These are phyloP conservation scores for Leuciscus idus DNA, from an alignment of 2,113 vertebrate species.

Conservation along the genomic window DNA sequence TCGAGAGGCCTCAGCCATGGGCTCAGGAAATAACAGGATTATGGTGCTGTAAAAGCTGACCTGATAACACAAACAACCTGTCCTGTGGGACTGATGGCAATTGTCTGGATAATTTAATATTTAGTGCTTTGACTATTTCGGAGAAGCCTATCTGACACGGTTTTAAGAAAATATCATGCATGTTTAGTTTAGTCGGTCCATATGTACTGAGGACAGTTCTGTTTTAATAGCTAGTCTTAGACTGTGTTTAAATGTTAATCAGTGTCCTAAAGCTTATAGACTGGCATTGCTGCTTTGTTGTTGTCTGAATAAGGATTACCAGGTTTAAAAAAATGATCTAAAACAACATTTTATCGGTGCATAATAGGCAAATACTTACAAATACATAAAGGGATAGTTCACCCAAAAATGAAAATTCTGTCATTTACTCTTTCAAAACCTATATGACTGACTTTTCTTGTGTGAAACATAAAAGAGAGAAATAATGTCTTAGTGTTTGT, in stretches of 20 bases:
- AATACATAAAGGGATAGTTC: neutral
- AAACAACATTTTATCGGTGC: neutral
- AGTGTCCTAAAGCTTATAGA: neutral
- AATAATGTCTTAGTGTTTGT: neutral
- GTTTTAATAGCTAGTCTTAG: neutral
- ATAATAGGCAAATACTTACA: neutral
- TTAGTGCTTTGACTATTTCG: neutral
- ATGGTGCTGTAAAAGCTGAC: constrained; percentile 19
- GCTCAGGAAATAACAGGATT: constrained; percentile 25
- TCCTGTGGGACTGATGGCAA: neutral
- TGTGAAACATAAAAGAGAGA: neutral
- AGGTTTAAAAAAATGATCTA: neutral
- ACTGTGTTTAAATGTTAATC: neutral
- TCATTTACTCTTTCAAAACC: neutral
- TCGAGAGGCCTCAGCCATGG: constrained; percentile 13
- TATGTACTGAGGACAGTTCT: neutral
- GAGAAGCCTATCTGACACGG: neutral
- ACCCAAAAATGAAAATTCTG: neutral
- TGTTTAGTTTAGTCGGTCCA: neutral
- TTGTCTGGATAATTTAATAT: neutral
- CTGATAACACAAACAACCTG: neutral
- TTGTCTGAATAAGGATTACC: neutral
- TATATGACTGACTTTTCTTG: neutral
- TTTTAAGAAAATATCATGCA: neutral
- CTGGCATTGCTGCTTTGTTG: neutral